Evolutionary conservation across 2,113 vertebrate species (phyloP).

Genomic region (Trochalopteron elliotii): DNA sequence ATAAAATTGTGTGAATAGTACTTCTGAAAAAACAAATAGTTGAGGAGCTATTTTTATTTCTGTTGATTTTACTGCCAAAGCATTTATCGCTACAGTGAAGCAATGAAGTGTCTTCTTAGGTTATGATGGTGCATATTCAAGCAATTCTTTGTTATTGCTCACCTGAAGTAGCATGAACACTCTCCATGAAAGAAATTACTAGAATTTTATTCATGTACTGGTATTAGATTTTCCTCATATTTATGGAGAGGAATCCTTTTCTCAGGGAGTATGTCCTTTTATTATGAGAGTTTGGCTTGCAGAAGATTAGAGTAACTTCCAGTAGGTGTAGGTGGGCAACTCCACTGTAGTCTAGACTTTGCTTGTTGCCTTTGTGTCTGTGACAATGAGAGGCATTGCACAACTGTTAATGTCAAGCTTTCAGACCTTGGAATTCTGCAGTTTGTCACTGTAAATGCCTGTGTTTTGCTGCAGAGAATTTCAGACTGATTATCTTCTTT

Average conservation of each 20-base stretch:
- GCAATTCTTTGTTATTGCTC: background rate
- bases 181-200: background rate
- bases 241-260: background rate
- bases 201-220: background rate
- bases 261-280: background rate
- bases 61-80: background rate
- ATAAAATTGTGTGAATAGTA: background rate
- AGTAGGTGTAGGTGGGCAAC: background rate
- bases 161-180: background rate
- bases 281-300: background rate
- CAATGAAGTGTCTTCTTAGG: background rate
- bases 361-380: background rate
- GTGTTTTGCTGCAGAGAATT: constrained; percentile 83
- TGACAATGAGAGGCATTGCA: background rate
- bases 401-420: background rate
- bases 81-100: background rate
- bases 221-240: background rate
- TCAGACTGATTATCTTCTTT: constrained; percentile 91
- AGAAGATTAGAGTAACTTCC: background rate
- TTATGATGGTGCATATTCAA: background rate
- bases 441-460: background rate
- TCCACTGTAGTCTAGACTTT: background rate
- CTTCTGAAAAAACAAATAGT: background rate
- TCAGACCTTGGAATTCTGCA: background rate
- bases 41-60: background rate